These are phyloP conservation scores for Emmelina monodactyla DNA, from an alignment of 2,888 invertebrate genomes.

Conservation along the genomic window DNA sequence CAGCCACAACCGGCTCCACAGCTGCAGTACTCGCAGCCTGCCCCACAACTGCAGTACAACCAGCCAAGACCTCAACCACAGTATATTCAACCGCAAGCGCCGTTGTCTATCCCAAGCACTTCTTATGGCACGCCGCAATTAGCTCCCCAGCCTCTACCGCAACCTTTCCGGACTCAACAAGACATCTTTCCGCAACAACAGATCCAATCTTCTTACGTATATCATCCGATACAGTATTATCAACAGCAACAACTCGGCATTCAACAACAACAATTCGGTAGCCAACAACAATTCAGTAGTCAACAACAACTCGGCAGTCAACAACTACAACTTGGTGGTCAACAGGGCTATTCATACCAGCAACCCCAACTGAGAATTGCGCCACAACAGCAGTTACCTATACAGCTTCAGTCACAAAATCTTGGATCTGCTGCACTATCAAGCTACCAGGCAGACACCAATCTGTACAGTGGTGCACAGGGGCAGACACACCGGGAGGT, in stretches of 20 bases:
- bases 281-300: conserved; percentile 8
- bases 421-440: conserved; percentile 23
- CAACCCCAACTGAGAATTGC: conserved; percentile 18
- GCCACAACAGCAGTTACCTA: conserved; percentile 18
- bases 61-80: conserved; percentile 2
- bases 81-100: conserved; percentile 4
- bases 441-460: conserved; percentile 47
- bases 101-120: conserved; percentile 8
- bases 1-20: conserved; percentile 9
- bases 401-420: conserved; percentile 25
- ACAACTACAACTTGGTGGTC: conserved; percentile 17
- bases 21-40: conserved; percentile 5
- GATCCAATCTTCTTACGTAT: conserved; percentile 1
- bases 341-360: conserved; percentile 20
- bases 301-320: conserved; percentile 12
- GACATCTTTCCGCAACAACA: conserved; percentile 4
- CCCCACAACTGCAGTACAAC: conserved; percentile 3
- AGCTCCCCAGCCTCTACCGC: conserved; percentile 1
- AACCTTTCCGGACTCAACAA: not conserved
- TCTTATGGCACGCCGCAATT: conserved; percentile 5
- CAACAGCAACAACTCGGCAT: not conserved
- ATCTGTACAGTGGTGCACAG: conserved; percentile 32
- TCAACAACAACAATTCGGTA: conserved; percentile 6
- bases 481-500: conserved; percentile 32
- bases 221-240: not conserved